Conservation (phyloP, 2,113 vertebrate species). For the Bufo bufo region DNA sequence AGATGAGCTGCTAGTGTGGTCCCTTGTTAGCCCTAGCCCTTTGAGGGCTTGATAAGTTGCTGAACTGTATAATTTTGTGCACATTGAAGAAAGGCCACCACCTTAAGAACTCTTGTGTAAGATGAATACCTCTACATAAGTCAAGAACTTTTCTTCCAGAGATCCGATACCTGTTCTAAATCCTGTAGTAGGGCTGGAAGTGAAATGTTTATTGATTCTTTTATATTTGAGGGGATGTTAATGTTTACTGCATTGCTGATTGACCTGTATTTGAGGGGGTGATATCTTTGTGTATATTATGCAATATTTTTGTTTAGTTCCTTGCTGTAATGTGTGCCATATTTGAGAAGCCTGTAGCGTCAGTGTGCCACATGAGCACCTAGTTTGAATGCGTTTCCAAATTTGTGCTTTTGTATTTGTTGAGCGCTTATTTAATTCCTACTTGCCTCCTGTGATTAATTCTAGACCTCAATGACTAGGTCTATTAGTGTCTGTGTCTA, state of each 20-base stretch:
- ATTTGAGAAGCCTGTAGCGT: neutral
- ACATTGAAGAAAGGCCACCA: neutral
- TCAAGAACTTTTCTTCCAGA: neutral
- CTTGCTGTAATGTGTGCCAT: neutral
- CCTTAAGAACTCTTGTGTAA: neutral
- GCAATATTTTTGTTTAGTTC: neutral
- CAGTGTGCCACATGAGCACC: slow-evolving; percentile 28
- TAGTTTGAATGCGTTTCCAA: neutral
- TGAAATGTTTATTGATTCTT: too few relatives aligned
- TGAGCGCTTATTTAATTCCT: slow-evolving; percentile 13
- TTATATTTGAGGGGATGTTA: neutral
- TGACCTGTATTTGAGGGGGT: neutral
- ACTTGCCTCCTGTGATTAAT: slow-evolving; percentile 43
- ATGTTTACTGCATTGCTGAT: too few relatives aligned
- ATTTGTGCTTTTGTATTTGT: slow-evolving; percentile 4
- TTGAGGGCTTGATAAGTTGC: neutral
- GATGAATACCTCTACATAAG: too few relatives aligned
- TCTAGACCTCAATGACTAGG: neutral
- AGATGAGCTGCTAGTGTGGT: neutral
- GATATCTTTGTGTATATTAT: neutral
- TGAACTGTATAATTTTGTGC: neutral
- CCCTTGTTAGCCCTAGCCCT: neutral
- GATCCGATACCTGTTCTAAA: neutral
- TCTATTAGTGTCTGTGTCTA: neutral
- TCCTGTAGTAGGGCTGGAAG: neutral